phyloP scores from a whole-genome alignment of 2,888 invertebrate genomes.

The Drosophila formosana region DNA sequence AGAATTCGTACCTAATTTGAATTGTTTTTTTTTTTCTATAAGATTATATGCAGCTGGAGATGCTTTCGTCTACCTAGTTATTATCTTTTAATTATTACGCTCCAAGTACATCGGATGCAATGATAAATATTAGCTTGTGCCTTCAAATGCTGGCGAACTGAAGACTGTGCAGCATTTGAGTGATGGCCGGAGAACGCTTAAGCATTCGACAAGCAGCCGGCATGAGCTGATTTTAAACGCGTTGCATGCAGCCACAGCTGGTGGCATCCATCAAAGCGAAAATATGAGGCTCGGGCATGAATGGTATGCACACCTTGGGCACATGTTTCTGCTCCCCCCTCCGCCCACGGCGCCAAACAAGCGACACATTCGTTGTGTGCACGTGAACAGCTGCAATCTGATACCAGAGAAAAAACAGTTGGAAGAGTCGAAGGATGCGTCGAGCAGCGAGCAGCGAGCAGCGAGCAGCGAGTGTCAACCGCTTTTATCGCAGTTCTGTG shows the following conservation, averaged over 20 bases:
- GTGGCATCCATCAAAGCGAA: constrained; percentile 39
- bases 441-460: not conserved
- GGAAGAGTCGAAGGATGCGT: not conserved
- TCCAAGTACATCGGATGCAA: not conserved
- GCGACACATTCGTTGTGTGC: constrained; percentile 32
- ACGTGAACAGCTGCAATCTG: constrained; percentile 63
- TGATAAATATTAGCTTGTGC: not conserved
- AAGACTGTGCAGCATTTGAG: not conserved
- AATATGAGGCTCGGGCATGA: constrained; percentile 41
- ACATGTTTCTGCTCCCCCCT: not conserved
- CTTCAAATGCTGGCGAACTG: not conserved
- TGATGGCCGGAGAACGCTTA: not conserved
- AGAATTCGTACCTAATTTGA: no score
- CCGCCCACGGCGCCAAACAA: no score
- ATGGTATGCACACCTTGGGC: not conserved
- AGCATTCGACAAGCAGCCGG: not conserved
- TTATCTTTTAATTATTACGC: not conserved
- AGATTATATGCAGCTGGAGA: not conserved
- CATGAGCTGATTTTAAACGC: constrained; percentile 17
- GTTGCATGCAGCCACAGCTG: constrained; percentile 1
- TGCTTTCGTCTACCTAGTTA: not conserved
- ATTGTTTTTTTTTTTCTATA: no score
- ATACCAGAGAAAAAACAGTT: not conserved
- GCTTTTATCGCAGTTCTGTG: constrained; percentile 38
- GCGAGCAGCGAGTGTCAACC: constrained; percentile 13